Base-by-base conservation (phyloP, 2,797 vertebrate species). In the Microctenopoma lineatum region DNA sequence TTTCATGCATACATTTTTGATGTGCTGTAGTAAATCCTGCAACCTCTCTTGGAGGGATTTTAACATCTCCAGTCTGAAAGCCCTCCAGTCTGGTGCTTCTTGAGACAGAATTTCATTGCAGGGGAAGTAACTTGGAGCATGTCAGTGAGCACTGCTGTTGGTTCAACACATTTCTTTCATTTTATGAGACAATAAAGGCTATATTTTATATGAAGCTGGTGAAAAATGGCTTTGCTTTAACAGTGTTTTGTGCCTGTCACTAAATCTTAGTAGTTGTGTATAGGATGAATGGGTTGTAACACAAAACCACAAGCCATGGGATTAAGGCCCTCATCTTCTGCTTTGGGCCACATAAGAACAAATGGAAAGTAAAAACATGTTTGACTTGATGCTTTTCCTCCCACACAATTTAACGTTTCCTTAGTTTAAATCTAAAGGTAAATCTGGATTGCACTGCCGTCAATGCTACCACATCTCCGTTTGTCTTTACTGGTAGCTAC, bases 141-240 rank as follows among this genome's bases (percentile, higher is more conserved):
- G 89, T 88, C 89, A 87, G 84, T 87, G 84, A 90, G 73, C 84
- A 83, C 72, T 83, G 85, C 81, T 91, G 89, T 91, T 88, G 89
- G 86, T 92, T 90, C 88, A 85, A 89, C 89, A 90, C 60, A 84
- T 88, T 91, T 92, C 83, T 87, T 88, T 77, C 87, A 86, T 92
- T 93, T 94, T 93, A 95, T 53, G 92, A 91, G 89, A 92, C 92
- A 88, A 92, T 95, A 94, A 93, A 95, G 87, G 84, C 84, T 11
- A 75, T 84, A 89, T 90, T 93, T 93, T 93, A 92, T 92, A 92
- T 83, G 87, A 87, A 87, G 85, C 86, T 81, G 71, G 79, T 92
- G 90, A 93, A 86, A 80, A 91, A 93, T 92, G 90, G 89, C 90
- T 92, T 90, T 89, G 90, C 82, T 93, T 93, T 94, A 92, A 92